Evolutionary conservation across 2,797 vertebrate species (phyloP).

Genomic region (Chloroceryle inda): DNA sequence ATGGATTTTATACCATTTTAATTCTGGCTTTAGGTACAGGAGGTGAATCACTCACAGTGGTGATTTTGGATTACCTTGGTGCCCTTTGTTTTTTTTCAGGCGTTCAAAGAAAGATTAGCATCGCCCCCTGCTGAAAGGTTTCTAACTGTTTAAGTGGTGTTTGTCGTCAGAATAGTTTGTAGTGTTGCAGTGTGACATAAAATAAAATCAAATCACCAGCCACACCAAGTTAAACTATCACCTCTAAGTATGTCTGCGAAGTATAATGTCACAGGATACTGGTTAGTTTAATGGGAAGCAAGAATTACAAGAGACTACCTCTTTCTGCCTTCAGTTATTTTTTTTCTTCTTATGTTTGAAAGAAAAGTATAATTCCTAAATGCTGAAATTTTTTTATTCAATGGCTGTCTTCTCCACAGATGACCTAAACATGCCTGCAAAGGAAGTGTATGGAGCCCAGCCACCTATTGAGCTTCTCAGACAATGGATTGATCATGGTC

Average conservation of each 20-base stretch:
- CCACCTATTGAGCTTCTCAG: slow-evolving; percentile 93
- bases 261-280: not conserved
- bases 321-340: not conserved
- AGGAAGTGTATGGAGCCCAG: slow-evolving; percentile 93
- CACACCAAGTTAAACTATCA: not conserved
- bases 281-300: not conserved
- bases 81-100: not conserved
- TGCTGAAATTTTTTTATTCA: not conserved
- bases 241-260: not conserved
- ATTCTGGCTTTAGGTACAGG: not conserved
- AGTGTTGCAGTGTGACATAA: not conserved
- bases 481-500: slow-evolving; percentile 91
- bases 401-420: slow-evolving; percentile 76
- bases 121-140: not conserved
- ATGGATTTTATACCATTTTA: not conserved
- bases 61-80: not conserved
- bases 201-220: not conserved
- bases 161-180: not conserved
- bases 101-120: not conserved
- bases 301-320: not conserved
- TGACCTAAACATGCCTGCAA: slow-evolving; percentile 96
- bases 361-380: not conserved
- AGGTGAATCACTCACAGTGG: not conserved
- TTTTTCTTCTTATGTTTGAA: not conserved
- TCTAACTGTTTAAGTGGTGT: not conserved